Evolutionary conservation across 2,888 invertebrate species (phyloP), one percentile per base, ranked within the genome.

Genomic region (Lasioglossum marginatum): DNA sequence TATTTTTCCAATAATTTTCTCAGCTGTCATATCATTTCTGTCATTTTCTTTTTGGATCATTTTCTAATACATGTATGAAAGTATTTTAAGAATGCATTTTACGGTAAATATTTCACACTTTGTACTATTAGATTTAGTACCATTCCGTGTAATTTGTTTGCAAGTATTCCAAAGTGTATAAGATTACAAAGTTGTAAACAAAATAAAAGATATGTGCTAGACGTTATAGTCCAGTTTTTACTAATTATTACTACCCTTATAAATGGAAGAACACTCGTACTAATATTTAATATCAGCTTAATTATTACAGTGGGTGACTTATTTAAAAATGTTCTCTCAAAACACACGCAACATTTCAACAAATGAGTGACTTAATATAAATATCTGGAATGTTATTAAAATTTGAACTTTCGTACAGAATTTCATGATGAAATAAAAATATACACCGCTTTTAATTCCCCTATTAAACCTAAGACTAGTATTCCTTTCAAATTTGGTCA

Each of bases 151-250:
- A 85, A 76, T 77, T 79, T 63, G 16, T 68, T 68, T 77, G 63
- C 52, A 77, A 82, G 57, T 83, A 82, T 45, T 76, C 80, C 73
- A 73, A 80, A 82, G 37, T 86, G 78, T 87, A 73, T 86, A 81
- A 78, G 77, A 27, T 81, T 83, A 81, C 43, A 43, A 87, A 81
- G 78, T 83, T 87, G 79, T 83, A 83, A 87, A 79, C 80, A 71
- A 79, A 86, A 86, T 81, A 87, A 87, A 86, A 77, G 77, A 79
- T 87, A 86, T 83, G 76, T 70, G 71, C 83, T 87, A 83, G 83
- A 86, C 60, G 73, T 83, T 86, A 81, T 68, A 77, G 76, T 83
- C 77, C 81, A 72, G 75, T 82, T 75, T 19, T 71, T 34, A 79
- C 74, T 57, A 43, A 60, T 74, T 77, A 16, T 72, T 52, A 63